Base-by-base conservation (phyloP, 2,797 vertebrate genomes). In the Lagocephalus sceleratus region DNA sequence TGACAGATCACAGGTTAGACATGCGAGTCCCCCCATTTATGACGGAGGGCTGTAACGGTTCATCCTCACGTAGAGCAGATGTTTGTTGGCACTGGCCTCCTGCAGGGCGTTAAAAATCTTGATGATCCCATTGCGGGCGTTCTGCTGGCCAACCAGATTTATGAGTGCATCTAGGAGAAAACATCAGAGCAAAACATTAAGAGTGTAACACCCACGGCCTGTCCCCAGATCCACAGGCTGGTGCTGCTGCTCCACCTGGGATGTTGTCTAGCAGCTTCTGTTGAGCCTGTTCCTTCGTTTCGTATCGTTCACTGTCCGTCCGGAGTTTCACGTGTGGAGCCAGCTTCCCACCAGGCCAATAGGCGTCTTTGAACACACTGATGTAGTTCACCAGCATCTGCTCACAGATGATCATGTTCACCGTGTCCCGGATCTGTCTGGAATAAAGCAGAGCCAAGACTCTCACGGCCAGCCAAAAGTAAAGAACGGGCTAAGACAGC, bases 241-340 rank as follows among this genome's bases (percentile, higher is more conserved):
- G 8, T 8, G 3, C 40, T 42, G 40, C 40, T 16, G 5, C 26
- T 25, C n/a, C 69, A 98, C 97, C 97, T 90, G 97, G 97, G 83
- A 99, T 95, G 79, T 98, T 98, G 78, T 98, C 96, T 48, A 99
- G 94, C 63, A 99, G 89, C 86, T 98, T 99, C 88, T 97, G 96
- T 75, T 94, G 96, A 42, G 97, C 97, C 61, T 88, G 90, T 70
- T 94, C 94, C 76, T 97, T 99, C 0, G 94, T 97, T 73, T 96
- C 93, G 32, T 73, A 90, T 60, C 93, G 92, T 59, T 96, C 92
- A 0, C 85, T 73, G 17, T 94, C 82, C 0, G 89, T 94, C 66
- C 92, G 91, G 68, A 87, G 66, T 52, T 80, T 89, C 0, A 85
- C 79, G 0, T 91, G 88, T 2, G 94, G 87, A 0, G 96, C 95